These are phyloP conservation scores for Neodiprion fabricii DNA, from an alignment of 1,140 invertebrate species.

Conservation along the genomic window DNA sequence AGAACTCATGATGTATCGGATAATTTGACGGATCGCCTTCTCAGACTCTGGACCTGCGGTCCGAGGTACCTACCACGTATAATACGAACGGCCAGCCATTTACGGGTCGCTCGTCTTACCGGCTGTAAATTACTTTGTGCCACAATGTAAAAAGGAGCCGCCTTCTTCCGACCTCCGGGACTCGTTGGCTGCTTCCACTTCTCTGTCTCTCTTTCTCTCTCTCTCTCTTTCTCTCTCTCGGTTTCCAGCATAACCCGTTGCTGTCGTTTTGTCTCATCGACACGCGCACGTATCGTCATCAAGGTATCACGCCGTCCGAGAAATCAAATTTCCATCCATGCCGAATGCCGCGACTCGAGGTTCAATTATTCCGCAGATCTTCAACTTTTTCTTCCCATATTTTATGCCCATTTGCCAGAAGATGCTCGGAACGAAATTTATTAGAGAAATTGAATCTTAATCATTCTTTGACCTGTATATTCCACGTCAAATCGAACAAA, in stretches of 20 bases:
- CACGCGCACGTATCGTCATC: too few species aligned
- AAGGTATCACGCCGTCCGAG: too few species aligned
- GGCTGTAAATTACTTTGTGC: constrained; percentile 59
- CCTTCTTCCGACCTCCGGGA: constrained; percentile 30
- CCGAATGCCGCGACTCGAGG: too few species aligned
- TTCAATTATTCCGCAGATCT: not conserved
- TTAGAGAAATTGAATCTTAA: too few species aligned
- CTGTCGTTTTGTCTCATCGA: too few species aligned
- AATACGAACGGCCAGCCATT: constrained; percentile 37
- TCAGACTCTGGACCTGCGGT: constrained; percentile 28
- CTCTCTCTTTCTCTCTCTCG: constrained; percentile 9
- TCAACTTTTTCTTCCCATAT: not conserved
- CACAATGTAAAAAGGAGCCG: constrained; percentile 51
- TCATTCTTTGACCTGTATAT: too few species aligned
- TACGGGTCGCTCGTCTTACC: constrained; percentile 54
- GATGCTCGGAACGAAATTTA: too few species aligned
- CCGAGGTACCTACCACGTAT: too few species aligned
- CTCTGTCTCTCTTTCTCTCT: constrained; percentile 23
- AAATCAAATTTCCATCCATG: too few species aligned
- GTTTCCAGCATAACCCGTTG: not conserved
- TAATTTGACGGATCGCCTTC: constrained; percentile 62
- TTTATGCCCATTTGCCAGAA: not conserved
- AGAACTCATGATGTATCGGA: constrained; percentile 60
- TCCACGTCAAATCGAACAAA: too few species aligned
- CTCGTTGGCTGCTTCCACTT: constrained; percentile 20